These are phyloP conservation scores for Myathropa florea DNA, from an alignment of 2,888 invertebrate genomes.

Conservation along the genomic window DNA sequence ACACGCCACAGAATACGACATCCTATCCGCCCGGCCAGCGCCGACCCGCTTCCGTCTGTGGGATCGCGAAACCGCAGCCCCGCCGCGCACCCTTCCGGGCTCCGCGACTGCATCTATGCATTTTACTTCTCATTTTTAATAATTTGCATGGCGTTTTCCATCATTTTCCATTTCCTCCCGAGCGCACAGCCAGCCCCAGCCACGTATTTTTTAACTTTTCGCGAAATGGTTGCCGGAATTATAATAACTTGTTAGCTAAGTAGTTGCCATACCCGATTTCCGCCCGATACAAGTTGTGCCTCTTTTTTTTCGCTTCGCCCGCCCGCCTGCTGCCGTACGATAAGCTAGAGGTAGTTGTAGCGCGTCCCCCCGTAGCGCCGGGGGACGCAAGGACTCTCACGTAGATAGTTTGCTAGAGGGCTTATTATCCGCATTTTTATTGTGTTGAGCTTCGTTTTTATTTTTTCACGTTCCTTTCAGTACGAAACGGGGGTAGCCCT, in stretches of 20 bases:
- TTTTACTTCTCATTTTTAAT: constrained; percentile 60
- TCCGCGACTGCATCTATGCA: constrained; percentile 55
- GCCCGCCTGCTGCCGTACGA: constrained; percentile 2
- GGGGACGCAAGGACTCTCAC: constrained; percentile 47
- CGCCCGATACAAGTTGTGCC: neutral
- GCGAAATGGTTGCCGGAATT: constrained; percentile 46
- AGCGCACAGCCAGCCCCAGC: neutral
- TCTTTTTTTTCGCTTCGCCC: neutral
- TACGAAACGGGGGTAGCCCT: constrained; percentile 30
- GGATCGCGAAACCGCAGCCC: neutral
- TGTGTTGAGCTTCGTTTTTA: constrained; percentile 40
- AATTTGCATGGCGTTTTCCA: constrained; percentile 66
- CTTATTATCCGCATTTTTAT: constrained; percentile 45
- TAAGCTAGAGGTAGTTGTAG: constrained; percentile 4
- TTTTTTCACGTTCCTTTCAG: constrained; percentile 22
- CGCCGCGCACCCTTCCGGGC: no score
- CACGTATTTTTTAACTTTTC: constrained; percentile 30
- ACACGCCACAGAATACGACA: neutral
- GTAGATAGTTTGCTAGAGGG: constrained; percentile 55
- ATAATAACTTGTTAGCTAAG: constrained; percentile 62
- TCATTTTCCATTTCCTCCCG: constrained; percentile 54
- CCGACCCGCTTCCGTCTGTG: constrained; percentile 12
- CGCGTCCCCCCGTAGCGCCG: constrained; percentile 18
- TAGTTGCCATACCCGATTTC: constrained; percentile 53
- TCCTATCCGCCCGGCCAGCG: constrained; percentile 30